These are phyloP conservation scores for Ascidia mentula DNA, from an alignment of 23 tunicate species.

Conservation along the genomic window DNA sequence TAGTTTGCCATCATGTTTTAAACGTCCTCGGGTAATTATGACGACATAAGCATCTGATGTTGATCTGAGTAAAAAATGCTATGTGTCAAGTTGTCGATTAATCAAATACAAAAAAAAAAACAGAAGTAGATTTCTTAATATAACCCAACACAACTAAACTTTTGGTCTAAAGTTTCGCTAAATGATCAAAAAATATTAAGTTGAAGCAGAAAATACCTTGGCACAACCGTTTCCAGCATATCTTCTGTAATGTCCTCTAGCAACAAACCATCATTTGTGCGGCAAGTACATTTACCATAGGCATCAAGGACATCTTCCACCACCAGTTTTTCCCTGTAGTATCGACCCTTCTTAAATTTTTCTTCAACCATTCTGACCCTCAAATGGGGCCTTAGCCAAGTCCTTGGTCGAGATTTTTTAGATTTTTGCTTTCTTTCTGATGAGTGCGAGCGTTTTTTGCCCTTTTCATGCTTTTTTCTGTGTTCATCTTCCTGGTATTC, in stretches of 20 bases:
- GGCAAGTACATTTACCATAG: slow-evolving; percentile 58
- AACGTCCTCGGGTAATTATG: slow-evolving; percentile 35
- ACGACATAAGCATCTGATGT: slow-evolving; percentile 70
- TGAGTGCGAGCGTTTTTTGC: background rate
- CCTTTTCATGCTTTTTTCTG: background rate
- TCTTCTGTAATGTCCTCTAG: slow-evolving; percentile 68
- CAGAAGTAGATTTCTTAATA: too few relatives aligned
- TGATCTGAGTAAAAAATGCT: slow-evolving; percentile 33
- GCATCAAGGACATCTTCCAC: slow-evolving; percentile 63
- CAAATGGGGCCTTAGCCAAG: slow-evolving; percentile 71
- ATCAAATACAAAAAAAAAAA: too few relatives aligned
- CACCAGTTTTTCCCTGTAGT: slow-evolving; percentile 59
- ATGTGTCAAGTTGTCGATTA: too few relatives aligned
- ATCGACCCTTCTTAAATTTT: slow-evolving; percentile 43
- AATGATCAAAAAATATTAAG: too few relatives aligned
- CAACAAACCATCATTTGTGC: slow-evolving; percentile 38
- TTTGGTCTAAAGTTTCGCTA: too few relatives aligned
- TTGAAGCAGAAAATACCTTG: slow-evolving; percentile 32
- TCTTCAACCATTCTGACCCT: slow-evolving; percentile 67
- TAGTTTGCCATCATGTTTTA: slow-evolving; percentile 62
- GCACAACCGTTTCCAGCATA: slow-evolving; percentile 88
- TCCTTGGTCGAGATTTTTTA: background rate
- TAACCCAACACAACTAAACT: too few relatives aligned
- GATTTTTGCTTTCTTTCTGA: slow-evolving; percentile 11
- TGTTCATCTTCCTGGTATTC: background rate